phyloP scores from a whole-genome alignment of 2,797 vertebrate species.

The Craterocephalus amniculus region DNA sequence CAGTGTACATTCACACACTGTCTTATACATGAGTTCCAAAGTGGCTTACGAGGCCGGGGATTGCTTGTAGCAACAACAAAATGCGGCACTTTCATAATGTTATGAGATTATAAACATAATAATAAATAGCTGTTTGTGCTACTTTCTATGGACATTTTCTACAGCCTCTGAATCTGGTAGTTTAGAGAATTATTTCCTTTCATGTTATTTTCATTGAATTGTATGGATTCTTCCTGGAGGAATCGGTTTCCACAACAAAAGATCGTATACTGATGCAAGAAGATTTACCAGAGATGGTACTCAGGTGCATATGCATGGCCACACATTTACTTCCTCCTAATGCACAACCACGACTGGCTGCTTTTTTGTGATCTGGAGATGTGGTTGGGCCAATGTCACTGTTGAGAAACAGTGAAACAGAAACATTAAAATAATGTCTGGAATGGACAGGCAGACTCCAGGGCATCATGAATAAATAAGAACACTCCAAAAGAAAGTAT shows the following conservation, averaged over 20 bases:
- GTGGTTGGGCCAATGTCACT: slow-evolving; percentile 59
- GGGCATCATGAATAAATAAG: slow-evolving; percentile 83
- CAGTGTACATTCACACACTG: slow-evolving; percentile 22
- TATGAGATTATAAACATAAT: slow-evolving; percentile 56
- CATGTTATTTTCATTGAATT: slow-evolving; percentile 4
- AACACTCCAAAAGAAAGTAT: slow-evolving; percentile 61
- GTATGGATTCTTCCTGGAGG: slow-evolving; percentile 32
- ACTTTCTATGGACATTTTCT: slow-evolving; percentile 64
- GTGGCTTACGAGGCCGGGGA: slow-evolving; percentile 33
- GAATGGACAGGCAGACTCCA: slow-evolving; percentile 73
- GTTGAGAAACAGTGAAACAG: slow-evolving; percentile 68
- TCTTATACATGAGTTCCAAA: slow-evolving; percentile 28
- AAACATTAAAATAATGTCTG: slow-evolving; percentile 77
- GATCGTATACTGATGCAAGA: slow-evolving; percentile 19
- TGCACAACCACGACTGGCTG: slow-evolving; percentile 17
- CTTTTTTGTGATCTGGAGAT: slow-evolving; percentile 43
- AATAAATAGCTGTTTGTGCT: slow-evolving; percentile 49
- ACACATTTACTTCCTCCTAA: slow-evolving; percentile 8
- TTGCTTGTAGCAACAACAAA: slow-evolving; percentile 35
- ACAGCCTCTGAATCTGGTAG: slow-evolving; percentile 55
- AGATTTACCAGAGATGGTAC: slow-evolving; percentile 7
- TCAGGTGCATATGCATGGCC: not conserved
- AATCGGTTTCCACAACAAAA: slow-evolving; percentile 35
- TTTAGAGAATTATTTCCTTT: slow-evolving; percentile 27
- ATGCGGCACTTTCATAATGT: slow-evolving; percentile 29